Base-by-base conservation (phyloP, 2,113 vertebrate genomes). In the Ictalurus punctatus region DNA sequence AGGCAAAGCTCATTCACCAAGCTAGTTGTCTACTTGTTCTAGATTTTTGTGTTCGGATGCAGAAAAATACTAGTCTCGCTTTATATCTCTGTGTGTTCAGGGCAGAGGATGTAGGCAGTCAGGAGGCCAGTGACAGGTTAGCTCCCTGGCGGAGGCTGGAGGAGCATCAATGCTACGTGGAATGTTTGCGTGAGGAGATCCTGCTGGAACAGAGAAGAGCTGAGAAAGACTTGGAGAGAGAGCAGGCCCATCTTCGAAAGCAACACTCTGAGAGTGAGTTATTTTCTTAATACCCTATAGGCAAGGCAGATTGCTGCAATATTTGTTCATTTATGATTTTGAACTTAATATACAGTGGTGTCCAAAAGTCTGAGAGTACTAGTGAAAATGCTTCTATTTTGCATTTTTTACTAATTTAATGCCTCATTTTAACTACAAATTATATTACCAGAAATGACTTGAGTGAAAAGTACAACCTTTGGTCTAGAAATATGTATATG, bases 251-350 rank as follows among this genome's bases (percentile, higher is more conserved):
- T 25, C 93, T 97, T 48, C 93, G 93, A 89, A 95, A 96, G 90
- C 96, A 96, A 91, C 95, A 96, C 88, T 92, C 92, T 92, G 96
- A 97, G 88, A 95, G 98, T 98, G 93, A 90, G 98, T 94, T 84
- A 54, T 84, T 61, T 8, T 14, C 34, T 14, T 13, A 23, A 59
- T 83, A 63, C 30, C 6, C 7, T 52, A 8, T 14, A 13, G 13
- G 21, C 13, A 44, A 34, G 10, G 74, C n/a, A 3, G 3, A 58
- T 69, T 82, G 34, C 27, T 74, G 16, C 4, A 37, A 58, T 52
- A 48, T 52, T 25, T 52, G 44, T 25, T 34, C 0, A 78, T 14
- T 13, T 25, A 78, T 17, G 9, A 27, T 25, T 48, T 52, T 52
- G 52, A 52, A 52, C 10, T 27, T 14, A 40, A 7, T 37, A 17